These are phyloP conservation scores for Neotoxoptera formosana DNA, from an alignment of 1,140 invertebrate genomes.

Conservation along the genomic window DNA sequence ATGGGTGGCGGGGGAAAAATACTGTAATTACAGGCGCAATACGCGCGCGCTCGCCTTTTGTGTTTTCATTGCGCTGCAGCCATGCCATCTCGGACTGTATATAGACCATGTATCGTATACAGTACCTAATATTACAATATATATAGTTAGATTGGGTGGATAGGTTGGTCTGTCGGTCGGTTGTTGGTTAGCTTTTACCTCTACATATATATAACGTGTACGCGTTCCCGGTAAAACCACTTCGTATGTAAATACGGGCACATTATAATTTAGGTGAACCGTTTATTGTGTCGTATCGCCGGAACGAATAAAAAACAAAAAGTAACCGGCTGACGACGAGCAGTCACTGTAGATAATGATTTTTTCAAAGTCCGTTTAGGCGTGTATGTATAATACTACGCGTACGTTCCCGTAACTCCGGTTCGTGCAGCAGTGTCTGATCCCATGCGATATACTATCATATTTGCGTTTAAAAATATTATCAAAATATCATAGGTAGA, in stretches of 20 bases:
- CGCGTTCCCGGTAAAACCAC: background rate
- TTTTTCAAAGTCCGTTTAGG: background rate
- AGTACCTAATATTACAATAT: background rate
- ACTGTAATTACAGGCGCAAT: conserved; percentile 13
- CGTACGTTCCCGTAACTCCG: background rate
- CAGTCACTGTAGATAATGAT: background rate
- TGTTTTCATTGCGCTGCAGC: background rate
- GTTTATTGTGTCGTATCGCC: background rate
- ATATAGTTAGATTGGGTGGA: background rate
- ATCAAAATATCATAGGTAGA: too few species aligned
- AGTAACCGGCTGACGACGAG: background rate
- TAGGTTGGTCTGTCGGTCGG: background rate
- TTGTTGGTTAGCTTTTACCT: background rate
- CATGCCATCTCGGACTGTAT: conserved; percentile 18
- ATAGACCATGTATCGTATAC: background rate
- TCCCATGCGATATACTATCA: background rate
- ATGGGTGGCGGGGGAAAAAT: background rate
- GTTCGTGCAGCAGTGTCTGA: background rate
- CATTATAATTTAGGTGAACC: conserved; percentile 29
- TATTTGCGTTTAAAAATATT: background rate
- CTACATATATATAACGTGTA: background rate
- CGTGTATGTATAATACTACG: background rate
- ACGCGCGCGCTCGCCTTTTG: conserved; percentile 25
- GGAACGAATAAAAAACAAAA: conserved; percentile 5
- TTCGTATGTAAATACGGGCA: conserved; percentile 21